Evolutionary conservation across 2,888 invertebrate species (phyloP).

Genomic region (Actias luna): DNA sequence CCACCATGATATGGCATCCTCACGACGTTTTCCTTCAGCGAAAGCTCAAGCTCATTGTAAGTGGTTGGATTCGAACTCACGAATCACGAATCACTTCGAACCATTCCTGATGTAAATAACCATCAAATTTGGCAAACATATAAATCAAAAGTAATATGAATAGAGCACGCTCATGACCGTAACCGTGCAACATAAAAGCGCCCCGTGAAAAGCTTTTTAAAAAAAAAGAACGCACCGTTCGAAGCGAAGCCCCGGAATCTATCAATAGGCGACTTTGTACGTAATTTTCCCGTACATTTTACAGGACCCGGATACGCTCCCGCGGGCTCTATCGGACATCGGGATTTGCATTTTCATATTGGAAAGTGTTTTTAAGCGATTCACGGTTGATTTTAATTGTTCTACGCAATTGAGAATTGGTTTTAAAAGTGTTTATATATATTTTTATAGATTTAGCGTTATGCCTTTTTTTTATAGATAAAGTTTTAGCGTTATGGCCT

Average conservation of each 20-base stretch:
- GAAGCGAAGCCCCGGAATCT: constrained; percentile 53
- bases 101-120: too few species aligned
- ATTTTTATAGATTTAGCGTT: neutral
- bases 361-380: constrained; percentile 53
- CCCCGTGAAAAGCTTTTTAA: constrained; percentile 43
- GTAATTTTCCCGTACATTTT: constrained; percentile 27
- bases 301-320: constrained; percentile 16
- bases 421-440: constrained; percentile 7
- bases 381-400: constrained; percentile 53
- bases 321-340: constrained; percentile 49
- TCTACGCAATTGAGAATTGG: constrained; percentile 29
- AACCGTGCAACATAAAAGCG: constrained; percentile 35
- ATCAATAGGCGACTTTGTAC: constrained; percentile 69
- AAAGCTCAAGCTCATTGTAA: too few species aligned
- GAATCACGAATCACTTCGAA: too few species aligned
- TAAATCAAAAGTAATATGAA: constrained; percentile 13
- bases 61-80: too few species aligned
- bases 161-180: constrained; percentile 35
- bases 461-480: neutral
- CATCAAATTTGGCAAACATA: too few species aligned
- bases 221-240: constrained; percentile 62
- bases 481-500: neutral
- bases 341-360: constrained; percentile 70
- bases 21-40: too few species aligned
- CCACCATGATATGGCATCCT: too few species aligned